Conservation (phyloP, 1,140 invertebrate genomes). For the Caenorhabditis brenneri region DNA sequence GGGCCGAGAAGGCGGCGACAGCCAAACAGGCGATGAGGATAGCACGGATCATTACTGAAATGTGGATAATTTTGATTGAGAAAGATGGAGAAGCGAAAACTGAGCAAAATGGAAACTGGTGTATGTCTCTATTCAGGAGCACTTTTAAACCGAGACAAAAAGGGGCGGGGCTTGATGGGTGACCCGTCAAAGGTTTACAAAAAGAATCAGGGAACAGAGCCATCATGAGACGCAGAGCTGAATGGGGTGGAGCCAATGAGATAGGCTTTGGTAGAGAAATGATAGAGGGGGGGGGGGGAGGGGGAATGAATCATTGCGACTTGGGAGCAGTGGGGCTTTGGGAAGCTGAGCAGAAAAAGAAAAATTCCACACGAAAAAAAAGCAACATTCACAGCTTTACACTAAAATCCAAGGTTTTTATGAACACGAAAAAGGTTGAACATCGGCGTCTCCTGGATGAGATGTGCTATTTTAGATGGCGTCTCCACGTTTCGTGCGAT, state of each 20-base stretch:
- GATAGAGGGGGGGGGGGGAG: background rate
- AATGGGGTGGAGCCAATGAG: slow-evolving; percentile 23
- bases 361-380: background rate
- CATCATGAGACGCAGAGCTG: background rate
- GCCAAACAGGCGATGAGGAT: slow-evolving; percentile 38
- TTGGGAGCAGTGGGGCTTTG: background rate
- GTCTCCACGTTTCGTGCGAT: no score
- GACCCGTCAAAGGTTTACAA: background rate
- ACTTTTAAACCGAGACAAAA: background rate
- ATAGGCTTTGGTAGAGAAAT: background rate
- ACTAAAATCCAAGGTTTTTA: slow-evolving; percentile 20
- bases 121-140: background rate
- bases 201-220: background rate
- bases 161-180: background rate
- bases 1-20: background rate
- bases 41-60: slow-evolving; percentile 46
- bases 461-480: background rate
- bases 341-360: background rate
- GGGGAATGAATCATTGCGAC: no score
- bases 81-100: background rate
- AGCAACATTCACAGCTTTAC: background rate
- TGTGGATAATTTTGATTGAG: background rate
- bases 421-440: no score
- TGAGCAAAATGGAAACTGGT: background rate
- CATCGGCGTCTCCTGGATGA: background rate